phyloP scores from a whole-genome alignment of 92 coral and sea anemone species.

The Pocillopora meandrina region DNA sequence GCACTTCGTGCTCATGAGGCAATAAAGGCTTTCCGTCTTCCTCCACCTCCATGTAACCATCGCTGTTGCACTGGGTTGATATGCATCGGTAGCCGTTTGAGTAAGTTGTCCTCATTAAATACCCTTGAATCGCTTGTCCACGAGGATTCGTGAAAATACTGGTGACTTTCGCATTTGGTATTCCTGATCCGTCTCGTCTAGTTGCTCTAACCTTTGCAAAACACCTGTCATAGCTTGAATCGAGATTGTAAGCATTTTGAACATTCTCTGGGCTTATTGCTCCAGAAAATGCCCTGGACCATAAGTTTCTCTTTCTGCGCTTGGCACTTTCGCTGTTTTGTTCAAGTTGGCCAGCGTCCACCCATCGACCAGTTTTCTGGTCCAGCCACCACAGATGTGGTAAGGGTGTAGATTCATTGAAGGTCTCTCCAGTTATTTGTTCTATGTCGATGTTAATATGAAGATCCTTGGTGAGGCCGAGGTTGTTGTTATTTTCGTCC shows the following conservation, averaged over 20 bases:
- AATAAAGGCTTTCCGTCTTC: slow-evolving; percentile 5
- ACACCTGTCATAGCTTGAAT: background rate
- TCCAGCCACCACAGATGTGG: slow-evolving; percentile 68
- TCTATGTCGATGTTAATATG: slow-evolving; percentile 54
- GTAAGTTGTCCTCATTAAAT: slow-evolving; percentile 11
- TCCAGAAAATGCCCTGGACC: slow-evolving; percentile 7
- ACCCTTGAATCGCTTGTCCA: slow-evolving; percentile 26
- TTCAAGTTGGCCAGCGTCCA: slow-evolving; percentile 40
- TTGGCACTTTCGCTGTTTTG: background rate
- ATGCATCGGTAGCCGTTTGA: slow-evolving; percentile 20
- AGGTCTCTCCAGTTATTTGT: slow-evolving; percentile 33
- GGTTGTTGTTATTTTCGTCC: slow-evolving; percentile 43
- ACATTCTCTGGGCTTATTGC: background rate
- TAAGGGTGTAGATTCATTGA: slow-evolving; percentile 6
- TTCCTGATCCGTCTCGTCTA: background rate
- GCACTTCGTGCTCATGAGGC: background rate
- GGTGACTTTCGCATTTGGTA: background rate
- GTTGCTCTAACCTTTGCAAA: background rate
- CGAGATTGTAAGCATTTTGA: background rate
- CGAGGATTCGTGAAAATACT: slow-evolving; percentile 6
- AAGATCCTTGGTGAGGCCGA: slow-evolving; percentile 41
- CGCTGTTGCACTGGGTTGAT: slow-evolving; percentile 39
- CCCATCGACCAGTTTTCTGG: slow-evolving; percentile 69
- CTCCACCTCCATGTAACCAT: slow-evolving; percentile 36
- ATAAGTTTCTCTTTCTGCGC: background rate